These are phyloP conservation scores for Hormaphis cornu DNA, from an alignment of 1,140 invertebrate species.

Conservation along the genomic window DNA sequence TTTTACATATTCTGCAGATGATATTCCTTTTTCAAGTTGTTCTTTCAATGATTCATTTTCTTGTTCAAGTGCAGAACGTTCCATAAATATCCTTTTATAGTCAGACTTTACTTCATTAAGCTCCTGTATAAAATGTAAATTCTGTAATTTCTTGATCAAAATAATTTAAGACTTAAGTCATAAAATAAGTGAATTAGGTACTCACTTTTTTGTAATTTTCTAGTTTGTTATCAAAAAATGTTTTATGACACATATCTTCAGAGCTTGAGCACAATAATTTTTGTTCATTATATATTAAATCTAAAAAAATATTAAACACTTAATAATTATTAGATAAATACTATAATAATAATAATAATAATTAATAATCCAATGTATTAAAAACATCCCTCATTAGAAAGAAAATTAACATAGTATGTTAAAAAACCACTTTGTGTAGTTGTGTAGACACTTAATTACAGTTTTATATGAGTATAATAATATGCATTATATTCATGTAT, in stretches of 20 bases:
- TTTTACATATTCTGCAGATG: not conserved
- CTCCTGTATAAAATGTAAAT: not conserved
- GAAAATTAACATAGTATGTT: too few species aligned
- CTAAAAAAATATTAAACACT: conserved; percentile 3
- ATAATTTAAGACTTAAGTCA: too few species aligned
- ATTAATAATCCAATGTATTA: too few species aligned
- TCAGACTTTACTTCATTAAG: conserved; percentile 1
- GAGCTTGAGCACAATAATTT: not conserved
- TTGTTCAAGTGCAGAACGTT: conserved; percentile 1
- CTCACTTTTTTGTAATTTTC: conserved; percentile 15
- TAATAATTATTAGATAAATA: not conserved
- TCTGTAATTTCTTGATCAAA: too few species aligned
- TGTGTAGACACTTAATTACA: too few species aligned
- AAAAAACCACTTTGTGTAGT: too few species aligned
- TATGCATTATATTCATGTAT: too few species aligned
- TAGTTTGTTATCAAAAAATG: conserved; percentile 13
- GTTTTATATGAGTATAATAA: too few species aligned
- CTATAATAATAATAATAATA: not conserved
- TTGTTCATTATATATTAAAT: conserved; percentile 8
- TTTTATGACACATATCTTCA: not conserved
- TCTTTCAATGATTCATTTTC: conserved; percentile 14
- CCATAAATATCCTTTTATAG: conserved; percentile 7
- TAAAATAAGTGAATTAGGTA: too few species aligned
- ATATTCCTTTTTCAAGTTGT: conserved; percentile 7
- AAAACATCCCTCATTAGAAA: too few species aligned